phyloP scores from a whole-genome alignment of 2,888 invertebrate genomes.

The Siphonodentalium dalli region DNA sequence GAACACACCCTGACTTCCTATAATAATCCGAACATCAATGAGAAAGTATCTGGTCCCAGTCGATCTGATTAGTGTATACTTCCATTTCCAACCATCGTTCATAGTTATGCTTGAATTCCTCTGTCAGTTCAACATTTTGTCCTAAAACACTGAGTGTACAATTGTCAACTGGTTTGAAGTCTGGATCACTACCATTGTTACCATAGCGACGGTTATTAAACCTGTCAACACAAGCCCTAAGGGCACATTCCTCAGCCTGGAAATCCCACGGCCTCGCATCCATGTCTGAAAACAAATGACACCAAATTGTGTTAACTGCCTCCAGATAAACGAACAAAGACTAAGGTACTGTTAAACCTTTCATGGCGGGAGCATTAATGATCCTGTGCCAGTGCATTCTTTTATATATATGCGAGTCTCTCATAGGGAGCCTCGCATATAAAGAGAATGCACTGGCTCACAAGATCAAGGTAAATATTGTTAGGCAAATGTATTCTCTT shows the following conservation, averaged over 20 bases:
- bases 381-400: no score
- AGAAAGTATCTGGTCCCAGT: constrained; percentile 69
- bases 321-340: no score
- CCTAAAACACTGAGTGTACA: constrained; percentile 84
- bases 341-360: no score
- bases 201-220: constrained; percentile 93
- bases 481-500: no score
- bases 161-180: constrained; percentile 77
- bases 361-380: no score
- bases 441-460: no score
- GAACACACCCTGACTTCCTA: no score
- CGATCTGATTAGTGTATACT: constrained; percentile 81
- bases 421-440: no score
- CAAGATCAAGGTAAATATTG: no score
- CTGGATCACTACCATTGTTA: constrained; percentile 68
- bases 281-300: constrained; percentile 72
- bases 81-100: constrained; percentile 95
- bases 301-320: no score
- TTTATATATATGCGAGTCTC: no score
- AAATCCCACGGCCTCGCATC: constrained; percentile 98
- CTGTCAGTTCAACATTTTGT: constrained; percentile 80
- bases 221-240: constrained; percentile 91
- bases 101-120: constrained; percentile 76
- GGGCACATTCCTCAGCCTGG: constrained; percentile 93
- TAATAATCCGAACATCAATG: no score